Conservation (phyloP, 1,140 invertebrate genomes). For the Trichomalopsis sarcophagae region DNA sequence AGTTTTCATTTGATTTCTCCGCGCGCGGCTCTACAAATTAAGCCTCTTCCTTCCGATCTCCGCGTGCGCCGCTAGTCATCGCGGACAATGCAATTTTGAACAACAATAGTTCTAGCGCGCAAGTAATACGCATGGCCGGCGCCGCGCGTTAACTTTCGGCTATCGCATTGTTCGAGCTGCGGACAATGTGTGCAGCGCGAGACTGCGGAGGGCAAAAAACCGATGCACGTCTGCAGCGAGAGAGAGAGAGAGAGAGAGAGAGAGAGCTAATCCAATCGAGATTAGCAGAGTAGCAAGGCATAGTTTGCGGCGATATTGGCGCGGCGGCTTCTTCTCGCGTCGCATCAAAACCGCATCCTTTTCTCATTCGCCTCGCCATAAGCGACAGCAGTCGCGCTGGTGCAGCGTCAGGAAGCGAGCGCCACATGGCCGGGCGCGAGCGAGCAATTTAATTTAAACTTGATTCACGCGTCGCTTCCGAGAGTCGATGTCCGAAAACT, state of each 20-base stretch:
- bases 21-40: not conserved
- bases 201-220: no score
- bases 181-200: no score
- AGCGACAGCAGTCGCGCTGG: not conserved
- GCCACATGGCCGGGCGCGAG: not conserved
- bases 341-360: not conserved
- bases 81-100: not conserved
- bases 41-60: not conserved
- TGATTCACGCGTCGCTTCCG: slow-evolving; percentile 36
- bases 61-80: not conserved
- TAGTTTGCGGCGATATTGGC: slow-evolving; percentile 2
- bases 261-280: slow-evolving; percentile 30
- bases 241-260: no score
- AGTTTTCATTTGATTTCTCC: slow-evolving; percentile 4
- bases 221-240: no score
- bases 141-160: not conserved
- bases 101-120: not conserved
- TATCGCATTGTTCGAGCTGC: not conserved
- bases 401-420: not conserved
- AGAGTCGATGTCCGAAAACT: slow-evolving; percentile 41
- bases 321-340: not conserved
- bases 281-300: not conserved
- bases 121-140: not conserved
- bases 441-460: slow-evolving; percentile 47
- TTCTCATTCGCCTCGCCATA: not conserved